Evolutionary conservation across 2,888 invertebrate species (phyloP).

Genomic region (Lasioglossum zephyrum): DNA sequence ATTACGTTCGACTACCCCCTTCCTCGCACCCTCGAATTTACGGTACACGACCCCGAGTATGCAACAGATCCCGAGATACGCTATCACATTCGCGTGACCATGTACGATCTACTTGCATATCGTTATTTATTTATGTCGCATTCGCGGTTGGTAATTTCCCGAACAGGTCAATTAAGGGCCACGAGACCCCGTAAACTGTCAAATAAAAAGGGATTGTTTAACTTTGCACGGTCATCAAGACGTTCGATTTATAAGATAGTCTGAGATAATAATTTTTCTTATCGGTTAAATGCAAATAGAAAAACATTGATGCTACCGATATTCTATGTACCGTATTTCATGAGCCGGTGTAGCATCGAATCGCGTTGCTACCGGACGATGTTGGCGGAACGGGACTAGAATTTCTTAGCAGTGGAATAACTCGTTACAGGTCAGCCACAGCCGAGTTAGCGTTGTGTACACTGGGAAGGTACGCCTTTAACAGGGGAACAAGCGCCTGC

Average conservation of each 20-base stretch:
- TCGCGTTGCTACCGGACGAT: constrained; percentile 8
- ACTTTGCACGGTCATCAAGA: background rate
- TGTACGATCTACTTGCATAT: background rate
- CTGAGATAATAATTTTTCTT: no score
- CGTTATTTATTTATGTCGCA: constrained; percentile 6
- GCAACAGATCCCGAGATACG: constrained; percentile 26
- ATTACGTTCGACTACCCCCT: constrained; percentile 4
- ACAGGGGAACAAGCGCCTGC: constrained; percentile 1
- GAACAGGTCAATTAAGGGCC: background rate
- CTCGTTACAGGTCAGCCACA: constrained; percentile 48
- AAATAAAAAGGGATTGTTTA: background rate
- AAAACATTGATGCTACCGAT: background rate
- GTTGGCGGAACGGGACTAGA: constrained; percentile 33
- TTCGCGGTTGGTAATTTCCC: background rate
- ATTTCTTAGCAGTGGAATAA: constrained; percentile 45
- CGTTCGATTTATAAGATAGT: background rate
- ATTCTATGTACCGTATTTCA: constrained; percentile 20
- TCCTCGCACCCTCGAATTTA: background rate
- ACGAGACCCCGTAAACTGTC: background rate
- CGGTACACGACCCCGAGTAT: constrained; percentile 10
- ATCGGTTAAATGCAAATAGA: background rate
- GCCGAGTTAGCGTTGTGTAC: constrained; percentile 36
- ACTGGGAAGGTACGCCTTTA: constrained; percentile 22
- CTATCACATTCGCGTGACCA: background rate
- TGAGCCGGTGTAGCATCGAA: constrained; percentile 26